Evolutionary conservation across 2,888 invertebrate species (phyloP), one percentile per base, ranked within the genome.

Genomic region (Amphiduros pacificus): DNA sequence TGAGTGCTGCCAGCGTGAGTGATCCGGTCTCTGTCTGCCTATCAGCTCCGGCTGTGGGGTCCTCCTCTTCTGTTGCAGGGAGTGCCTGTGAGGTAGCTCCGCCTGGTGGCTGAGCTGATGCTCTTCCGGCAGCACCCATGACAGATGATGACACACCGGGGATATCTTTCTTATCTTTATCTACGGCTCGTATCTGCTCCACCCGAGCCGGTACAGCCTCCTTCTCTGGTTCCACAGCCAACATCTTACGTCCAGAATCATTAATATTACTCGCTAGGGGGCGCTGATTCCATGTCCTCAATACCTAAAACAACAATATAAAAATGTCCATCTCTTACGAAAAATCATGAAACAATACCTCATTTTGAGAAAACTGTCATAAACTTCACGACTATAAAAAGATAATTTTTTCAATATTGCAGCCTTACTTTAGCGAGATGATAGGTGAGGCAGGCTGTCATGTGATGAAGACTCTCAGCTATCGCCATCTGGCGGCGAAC

Each of bases 391-490:
- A n/a, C n/a, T n/a, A n/a, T n/a, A n/a, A n/a, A n/a, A n/a, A n/a
- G n/a, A n/a, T n/a, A n/a, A n/a, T n/a, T n/a, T n/a, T n/a, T n/a
- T n/a, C n/a, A n/a, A n/a, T n/a, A n/a, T n/a, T n/a, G n/a, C n/a
- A n/a, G n/a, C n/a, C n/a, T 24, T 68, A 80, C 80, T 74, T 78
- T 80, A 11, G 78, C 77, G 71, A 81, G 68, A 64, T 81, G 76
- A 65, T 74, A 81, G 29, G 77, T 78, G 41, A 81, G 74, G 65
- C 78, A 80, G 27, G 81, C 82, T 29, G 77, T 76, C 82, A 82
- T 82, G 68, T 82, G 82, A 61, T 78, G 77, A 11, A 82, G 72
- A 63, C 79, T 79, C 54, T 82, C 80, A 5, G 74, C 71, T 32
- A 76, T 77, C 55, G 68, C 69, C 22, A 73, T 69, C 29, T 72